Conservation (phyloP, 2,888 invertebrate genomes). For the Papilio demoleus region DNA sequence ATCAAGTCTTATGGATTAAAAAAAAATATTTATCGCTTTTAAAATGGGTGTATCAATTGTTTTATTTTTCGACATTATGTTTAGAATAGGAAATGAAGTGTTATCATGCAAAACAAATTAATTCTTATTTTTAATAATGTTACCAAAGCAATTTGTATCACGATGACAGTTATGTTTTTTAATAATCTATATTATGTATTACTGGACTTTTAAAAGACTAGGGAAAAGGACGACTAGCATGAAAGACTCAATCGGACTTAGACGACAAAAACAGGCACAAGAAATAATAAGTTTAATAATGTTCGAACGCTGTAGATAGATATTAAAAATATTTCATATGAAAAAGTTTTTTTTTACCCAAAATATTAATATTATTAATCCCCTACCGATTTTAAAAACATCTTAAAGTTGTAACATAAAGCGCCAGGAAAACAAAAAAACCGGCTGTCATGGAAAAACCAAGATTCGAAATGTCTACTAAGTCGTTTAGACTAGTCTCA, state of each 20-base stretch:
- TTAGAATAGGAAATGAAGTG: no score
- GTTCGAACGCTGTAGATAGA: background rate
- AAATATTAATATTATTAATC: slow-evolving; percentile 4
- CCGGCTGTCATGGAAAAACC: slow-evolving; percentile 56
- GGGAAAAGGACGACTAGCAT: background rate
- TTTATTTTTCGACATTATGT: no score
- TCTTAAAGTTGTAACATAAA: slow-evolving; percentile 32
- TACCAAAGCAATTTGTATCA: no score
- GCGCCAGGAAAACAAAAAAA: slow-evolving; percentile 48
- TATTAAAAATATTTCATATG: background rate
- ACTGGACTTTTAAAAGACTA: background rate
- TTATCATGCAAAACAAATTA: background rate
- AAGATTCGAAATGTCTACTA: slow-evolving; percentile 42
- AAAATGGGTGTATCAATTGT: no score
- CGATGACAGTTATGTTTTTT: no score
- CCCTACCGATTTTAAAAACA: slow-evolving; percentile 21
- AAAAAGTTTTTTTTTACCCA: background rate
- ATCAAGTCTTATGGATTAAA: no score
- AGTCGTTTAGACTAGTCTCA: slow-evolving; percentile 26
- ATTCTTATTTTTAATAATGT: background rate
- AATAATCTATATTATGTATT: no score
- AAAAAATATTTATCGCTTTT: no score
- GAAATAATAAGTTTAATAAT: background rate
- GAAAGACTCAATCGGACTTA: background rate
- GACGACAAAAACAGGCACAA: background rate